Evolutionary conservation across 2,797 vertebrate genomes (phyloP).

Genomic region (Catostomus latipinnis): DNA sequence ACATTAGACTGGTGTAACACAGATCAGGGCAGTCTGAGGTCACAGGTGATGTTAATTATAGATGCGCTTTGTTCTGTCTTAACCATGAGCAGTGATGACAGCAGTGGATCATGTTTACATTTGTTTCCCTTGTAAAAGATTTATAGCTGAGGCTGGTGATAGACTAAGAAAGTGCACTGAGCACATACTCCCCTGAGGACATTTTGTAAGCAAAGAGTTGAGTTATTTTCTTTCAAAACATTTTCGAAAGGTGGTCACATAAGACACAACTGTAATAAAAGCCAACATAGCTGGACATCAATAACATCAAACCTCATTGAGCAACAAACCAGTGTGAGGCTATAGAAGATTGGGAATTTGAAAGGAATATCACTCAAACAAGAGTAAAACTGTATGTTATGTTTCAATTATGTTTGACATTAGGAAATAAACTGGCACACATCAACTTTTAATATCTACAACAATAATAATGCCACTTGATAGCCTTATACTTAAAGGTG

Average conservation of each 20-base stretch:
- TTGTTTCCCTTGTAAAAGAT: constrained; percentile 74
- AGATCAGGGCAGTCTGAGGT: constrained; percentile 67
- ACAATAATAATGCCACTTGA: no score
- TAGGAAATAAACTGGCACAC: no score
- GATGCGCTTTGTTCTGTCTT: constrained; percentile 80
- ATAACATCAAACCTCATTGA: no score
- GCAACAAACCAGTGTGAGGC: no score
- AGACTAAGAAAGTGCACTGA: constrained; percentile 13
- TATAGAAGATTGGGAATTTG: no score
- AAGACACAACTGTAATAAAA: not conserved
- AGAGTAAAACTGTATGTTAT: no score
- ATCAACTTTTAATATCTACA: no score
- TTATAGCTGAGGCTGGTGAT: constrained; percentile 65
- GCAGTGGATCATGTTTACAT: constrained; percentile 81
- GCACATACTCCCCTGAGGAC: constrained; percentile 8
- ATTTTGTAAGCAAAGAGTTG: not conserved
- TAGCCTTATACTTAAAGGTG: no score
- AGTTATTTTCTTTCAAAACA: not conserved
- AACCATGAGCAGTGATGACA: constrained; percentile 79
- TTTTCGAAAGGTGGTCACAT: not conserved
- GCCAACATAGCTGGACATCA: not conserved
- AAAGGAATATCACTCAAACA: no score
- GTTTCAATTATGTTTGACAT: no score
- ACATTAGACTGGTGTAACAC: constrained; percentile 68
- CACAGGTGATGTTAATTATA: constrained; percentile 78